Conservation (phyloP, 2,888 invertebrate species). For the Hemithea aestivaria region DNA sequence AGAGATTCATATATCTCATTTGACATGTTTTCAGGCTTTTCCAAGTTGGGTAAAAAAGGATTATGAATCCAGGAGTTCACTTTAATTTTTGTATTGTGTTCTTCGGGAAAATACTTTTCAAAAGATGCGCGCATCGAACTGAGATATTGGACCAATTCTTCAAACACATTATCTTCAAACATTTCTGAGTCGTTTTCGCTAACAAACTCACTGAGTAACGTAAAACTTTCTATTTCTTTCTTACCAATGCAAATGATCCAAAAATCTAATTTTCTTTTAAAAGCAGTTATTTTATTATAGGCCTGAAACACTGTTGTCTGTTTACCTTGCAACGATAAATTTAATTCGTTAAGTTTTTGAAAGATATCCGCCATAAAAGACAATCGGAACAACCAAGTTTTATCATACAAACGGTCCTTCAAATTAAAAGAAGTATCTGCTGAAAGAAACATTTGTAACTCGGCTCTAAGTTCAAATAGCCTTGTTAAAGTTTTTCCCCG, state of each 20-base stretch:
- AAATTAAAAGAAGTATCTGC: neutral
- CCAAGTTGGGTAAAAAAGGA: conserved; percentile 33
- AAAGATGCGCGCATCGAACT: conserved; percentile 33
- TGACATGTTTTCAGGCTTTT: conserved; percentile 32
- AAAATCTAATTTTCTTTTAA: conserved; percentile 33
- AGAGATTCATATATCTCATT: conserved; percentile 32
- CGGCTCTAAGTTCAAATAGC: conserved; percentile 29
- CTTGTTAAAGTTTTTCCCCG: conserved; percentile 25
- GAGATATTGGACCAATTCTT: conserved; percentile 34
- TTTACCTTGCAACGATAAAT: conserved; percentile 32
- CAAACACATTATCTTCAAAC: conserved; percentile 27
- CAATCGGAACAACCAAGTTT: conserved; percentile 3
- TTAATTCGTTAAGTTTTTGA: no score
- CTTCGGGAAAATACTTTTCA: conserved; percentile 28
- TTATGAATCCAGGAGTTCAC: conserved; percentile 33
- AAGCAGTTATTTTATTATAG: conserved; percentile 32
- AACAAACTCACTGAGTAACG: conserved; percentile 34
- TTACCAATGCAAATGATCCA: conserved; percentile 23
- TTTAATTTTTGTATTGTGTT: conserved; percentile 34
- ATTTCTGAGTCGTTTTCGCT: conserved; percentile 31
- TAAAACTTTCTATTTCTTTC: conserved; percentile 32
- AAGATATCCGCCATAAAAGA: no score
- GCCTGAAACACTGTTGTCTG: conserved; percentile 33
- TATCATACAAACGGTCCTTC: conserved; percentile 1
- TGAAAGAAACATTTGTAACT: conserved; percentile 31